Evolutionary conservation across 2,888 invertebrate species (phyloP).

Genomic region (Rhaphigaster nebulosa): DNA sequence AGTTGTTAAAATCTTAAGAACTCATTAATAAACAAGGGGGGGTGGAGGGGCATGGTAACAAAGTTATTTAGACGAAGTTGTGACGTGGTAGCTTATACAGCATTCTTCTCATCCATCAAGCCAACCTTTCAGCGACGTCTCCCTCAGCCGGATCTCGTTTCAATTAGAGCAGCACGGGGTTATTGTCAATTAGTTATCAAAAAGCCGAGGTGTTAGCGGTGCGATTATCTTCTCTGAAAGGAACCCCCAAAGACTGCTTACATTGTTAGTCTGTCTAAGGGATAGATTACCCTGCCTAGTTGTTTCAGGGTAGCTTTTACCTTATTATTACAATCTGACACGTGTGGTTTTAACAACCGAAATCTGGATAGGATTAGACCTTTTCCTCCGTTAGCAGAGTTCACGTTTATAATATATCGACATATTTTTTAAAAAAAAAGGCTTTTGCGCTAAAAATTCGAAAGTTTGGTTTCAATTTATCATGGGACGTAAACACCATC

Average conservation of each 20-base stretch:
- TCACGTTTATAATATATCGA: too few relatives aligned
- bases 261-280: not conserved
- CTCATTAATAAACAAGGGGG: slow-evolving; percentile 50
- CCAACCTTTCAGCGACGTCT: slow-evolving; percentile 6
- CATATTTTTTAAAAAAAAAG: too few relatives aligned
- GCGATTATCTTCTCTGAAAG: not conserved
- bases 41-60: not conserved
- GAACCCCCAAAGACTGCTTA: not conserved
- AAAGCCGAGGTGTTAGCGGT: not conserved
- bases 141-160: slow-evolving; percentile 2
- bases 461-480: too few relatives aligned
- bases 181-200: slow-evolving; percentile 25
- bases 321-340: not conserved
- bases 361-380: not conserved
- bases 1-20: not conserved
- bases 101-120: slow-evolving; percentile 54
- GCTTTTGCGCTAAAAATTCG: too few relatives aligned
- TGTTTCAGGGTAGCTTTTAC: not conserved
- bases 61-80: slow-evolving; percentile 36
- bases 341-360: not conserved
- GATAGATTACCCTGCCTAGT: not conserved
- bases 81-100: slow-evolving; percentile 40
- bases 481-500: too few relatives aligned
- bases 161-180: not conserved
- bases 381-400: not conserved